A percentile compares a stretch with the other conserved stretches of the same genome.
Evolutionary conservation across 2,797 vertebrate species (phyloP).

Genomic region (Chelidonichthys spinosus): DNA sequence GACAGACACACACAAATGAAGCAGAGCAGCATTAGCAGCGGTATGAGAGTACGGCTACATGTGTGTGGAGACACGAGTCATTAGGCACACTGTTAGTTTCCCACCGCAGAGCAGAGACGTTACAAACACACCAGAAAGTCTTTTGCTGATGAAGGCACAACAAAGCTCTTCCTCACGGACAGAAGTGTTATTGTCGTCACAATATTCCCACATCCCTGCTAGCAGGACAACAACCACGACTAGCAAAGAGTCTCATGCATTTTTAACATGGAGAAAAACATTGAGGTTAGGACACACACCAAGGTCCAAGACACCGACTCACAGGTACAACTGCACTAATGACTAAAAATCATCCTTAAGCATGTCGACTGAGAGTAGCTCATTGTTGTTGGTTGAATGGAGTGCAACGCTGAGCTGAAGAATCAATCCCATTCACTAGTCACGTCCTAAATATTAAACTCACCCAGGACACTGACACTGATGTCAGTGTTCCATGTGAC

Average conservation of each 20-base stretch:
- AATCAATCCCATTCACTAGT: background rate
- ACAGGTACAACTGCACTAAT: background rate
- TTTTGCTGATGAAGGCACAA: conserved; percentile 43
- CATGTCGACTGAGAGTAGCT: background rate
- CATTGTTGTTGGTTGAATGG: background rate
- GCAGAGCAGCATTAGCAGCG: conserved; percentile 16
- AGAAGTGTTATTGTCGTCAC: conserved; percentile 45
- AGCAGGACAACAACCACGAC: conserved; percentile 37
- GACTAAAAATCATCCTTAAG: background rate
- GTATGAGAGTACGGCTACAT: background rate
- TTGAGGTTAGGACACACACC: conserved; percentile 41
- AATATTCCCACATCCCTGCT: conserved; percentile 31
- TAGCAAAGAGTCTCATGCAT: conserved; percentile 58
- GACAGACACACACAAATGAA: conserved; percentile 9
- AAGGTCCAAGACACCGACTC: conserved; percentile 24
- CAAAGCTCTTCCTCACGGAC: conserved; percentile 37
- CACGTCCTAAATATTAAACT: too few species aligned
- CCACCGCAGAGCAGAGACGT: conserved; percentile 23
- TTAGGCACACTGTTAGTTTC: conserved; percentile 61
- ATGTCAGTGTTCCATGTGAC: too few species aligned
- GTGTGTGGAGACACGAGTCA: conserved; percentile 20
- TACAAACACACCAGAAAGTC: conserved; percentile 41
- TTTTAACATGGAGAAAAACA: conserved; percentile 18
- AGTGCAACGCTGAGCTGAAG: background rate
- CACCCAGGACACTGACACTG: too few species aligned